Evolutionary conservation across 2,888 invertebrate genomes (phyloP).

Genomic region (Ariolimax columbianus): DNA sequence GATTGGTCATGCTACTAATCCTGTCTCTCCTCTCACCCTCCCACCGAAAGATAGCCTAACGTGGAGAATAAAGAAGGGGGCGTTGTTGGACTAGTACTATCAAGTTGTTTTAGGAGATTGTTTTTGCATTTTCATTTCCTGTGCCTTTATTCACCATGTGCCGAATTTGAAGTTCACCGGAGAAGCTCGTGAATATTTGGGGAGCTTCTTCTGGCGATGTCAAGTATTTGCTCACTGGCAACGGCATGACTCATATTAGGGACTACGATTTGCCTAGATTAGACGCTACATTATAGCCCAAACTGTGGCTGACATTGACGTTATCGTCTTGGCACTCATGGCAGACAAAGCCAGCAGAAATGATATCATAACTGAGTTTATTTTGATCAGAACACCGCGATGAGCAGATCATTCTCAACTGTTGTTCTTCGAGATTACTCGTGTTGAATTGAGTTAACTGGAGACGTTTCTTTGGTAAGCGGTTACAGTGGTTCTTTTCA

Average conservation of each 20-base stretch:
- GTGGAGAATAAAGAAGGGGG: not conserved
- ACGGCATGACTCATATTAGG: not conserved
- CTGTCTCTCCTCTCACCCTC: no score
- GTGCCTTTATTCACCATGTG: constrained; percentile 12
- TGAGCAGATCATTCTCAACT: no score
- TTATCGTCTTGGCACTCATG: not conserved
- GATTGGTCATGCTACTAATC: not conserved
- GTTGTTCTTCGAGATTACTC: no score
- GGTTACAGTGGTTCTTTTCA: no score
- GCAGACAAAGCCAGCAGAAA: no score
- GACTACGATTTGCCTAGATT: not conserved
- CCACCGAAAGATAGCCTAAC: not conserved
- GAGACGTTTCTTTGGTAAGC: no score
- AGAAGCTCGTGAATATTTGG: constrained; percentile 13
- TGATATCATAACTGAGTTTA: no score
- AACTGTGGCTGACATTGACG: not conserved
- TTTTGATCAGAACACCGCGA: no score
- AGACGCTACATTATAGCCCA: not conserved
- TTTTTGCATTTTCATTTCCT: constrained; percentile 45
- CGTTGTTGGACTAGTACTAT: not conserved
- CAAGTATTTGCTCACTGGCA: not conserved
- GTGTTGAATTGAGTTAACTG: no score
- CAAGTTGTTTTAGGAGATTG: constrained; percentile 39
- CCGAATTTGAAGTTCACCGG: not conserved
- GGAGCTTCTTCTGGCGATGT: not conserved